Conservation (phyloP, 2,888 invertebrate species). For the Trachelus stipa region DNA sequence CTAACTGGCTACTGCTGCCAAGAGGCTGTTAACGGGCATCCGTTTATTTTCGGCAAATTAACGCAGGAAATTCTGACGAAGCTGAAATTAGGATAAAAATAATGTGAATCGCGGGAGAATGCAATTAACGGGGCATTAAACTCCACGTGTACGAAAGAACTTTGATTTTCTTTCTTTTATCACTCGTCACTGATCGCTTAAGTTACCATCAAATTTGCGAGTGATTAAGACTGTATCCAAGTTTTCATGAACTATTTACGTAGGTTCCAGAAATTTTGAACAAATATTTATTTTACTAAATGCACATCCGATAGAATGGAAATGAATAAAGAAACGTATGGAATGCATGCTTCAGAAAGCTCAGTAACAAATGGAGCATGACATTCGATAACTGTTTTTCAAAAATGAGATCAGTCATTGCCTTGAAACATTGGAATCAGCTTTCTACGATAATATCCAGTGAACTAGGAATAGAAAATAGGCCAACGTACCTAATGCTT, state of each 20-base stretch:
- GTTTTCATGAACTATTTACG: not conserved
- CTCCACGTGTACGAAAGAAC: not conserved
- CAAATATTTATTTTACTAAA: not conserved
- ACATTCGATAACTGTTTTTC: not conserved
- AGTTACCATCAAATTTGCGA: not conserved
- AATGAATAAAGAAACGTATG: not conserved
- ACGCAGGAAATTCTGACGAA: conserved; percentile 39
- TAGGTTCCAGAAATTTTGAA: not conserved
- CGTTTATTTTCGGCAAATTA: conserved; percentile 52
- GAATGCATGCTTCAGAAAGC: not conserved
- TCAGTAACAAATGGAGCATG: not conserved
- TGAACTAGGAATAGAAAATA: not conserved
- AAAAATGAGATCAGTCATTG: not conserved
- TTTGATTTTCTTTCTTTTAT: not conserved
- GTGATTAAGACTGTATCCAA: not conserved
- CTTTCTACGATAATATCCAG: not conserved
- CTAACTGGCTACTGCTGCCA: conserved; percentile 26
- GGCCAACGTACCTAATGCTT: not conserved
- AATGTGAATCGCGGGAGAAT: conserved; percentile 33
- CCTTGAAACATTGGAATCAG: not conserved
- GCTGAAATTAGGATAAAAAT: conserved; percentile 49
- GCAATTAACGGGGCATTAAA: conserved; percentile 37
- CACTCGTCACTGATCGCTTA: not conserved
- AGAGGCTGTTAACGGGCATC: conserved; percentile 22
- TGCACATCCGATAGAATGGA: not conserved